phyloP scores from a whole-genome alignment of 1,140 invertebrate genomes.

The Pachyrhynchus sulphureomaculatus region DNA sequence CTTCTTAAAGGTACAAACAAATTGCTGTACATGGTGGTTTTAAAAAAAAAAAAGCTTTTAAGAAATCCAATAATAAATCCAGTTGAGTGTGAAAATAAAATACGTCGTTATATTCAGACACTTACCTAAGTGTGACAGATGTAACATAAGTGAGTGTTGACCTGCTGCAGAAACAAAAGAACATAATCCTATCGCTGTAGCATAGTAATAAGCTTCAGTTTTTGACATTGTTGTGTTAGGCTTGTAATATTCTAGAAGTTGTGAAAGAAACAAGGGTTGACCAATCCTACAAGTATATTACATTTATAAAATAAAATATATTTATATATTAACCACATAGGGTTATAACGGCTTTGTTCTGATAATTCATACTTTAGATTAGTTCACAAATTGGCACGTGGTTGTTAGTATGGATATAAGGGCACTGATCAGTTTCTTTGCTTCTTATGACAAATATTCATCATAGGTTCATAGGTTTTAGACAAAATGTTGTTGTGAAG shows the following conservation, averaged over 20 bases:
- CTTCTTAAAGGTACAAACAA: too few relatives aligned
- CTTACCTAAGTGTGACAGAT: conserved; percentile 57
- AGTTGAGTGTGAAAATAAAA: conserved; percentile 62
- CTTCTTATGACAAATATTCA: too few relatives aligned
- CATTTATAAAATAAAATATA: not conserved
- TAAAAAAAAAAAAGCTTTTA: too few relatives aligned
- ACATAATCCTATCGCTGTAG: conserved; percentile 67
- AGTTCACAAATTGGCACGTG: too few relatives aligned
- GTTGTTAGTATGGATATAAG: too few relatives aligned
- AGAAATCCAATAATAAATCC: too few relatives aligned
- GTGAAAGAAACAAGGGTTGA: conserved; percentile 41
- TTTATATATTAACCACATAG: not conserved
- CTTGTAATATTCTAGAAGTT: conserved; percentile 27
- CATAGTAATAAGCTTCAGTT: conserved; percentile 66
- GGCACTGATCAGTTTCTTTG: too few relatives aligned
- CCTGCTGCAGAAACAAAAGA: conserved; percentile 63
- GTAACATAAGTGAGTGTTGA: conserved; percentile 79
- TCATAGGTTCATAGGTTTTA: too few relatives aligned
- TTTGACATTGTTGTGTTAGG: conserved; percentile 32
- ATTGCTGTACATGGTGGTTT: too few relatives aligned
- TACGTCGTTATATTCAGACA: conserved; percentile 58
- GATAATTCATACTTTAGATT: not conserved
- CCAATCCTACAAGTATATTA: conserved; percentile 53
- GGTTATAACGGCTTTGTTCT: not conserved
- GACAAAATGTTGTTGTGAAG: too few relatives aligned